These are phyloP conservation scores for Drosophila kikkawai DNA, from an alignment of 1,140 invertebrate species.

Conservation along the genomic window DNA sequence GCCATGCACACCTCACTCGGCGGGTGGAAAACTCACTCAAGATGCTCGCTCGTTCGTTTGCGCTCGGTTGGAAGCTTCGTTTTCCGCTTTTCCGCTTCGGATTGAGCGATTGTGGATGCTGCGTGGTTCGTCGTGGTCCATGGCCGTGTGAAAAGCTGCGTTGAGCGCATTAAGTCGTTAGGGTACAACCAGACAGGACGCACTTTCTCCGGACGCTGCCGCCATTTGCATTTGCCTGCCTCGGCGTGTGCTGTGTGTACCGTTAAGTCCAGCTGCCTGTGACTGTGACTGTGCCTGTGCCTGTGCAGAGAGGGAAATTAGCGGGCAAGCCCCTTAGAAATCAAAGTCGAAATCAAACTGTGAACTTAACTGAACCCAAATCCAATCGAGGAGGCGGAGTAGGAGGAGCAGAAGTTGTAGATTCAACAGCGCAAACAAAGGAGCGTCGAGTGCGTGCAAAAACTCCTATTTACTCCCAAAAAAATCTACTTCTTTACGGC, in stretches of 20 bases:
- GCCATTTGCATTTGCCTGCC: slow-evolving; percentile 60
- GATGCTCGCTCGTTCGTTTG: slow-evolving; percentile 8
- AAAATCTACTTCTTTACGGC: slow-evolving; percentile 41
- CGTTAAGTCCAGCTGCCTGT: slow-evolving; percentile 73
- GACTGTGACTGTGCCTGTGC: slow-evolving; percentile 8
- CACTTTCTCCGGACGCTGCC: slow-evolving; percentile 68
- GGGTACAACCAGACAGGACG: slow-evolving; percentile 84
- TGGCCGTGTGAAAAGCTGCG: slow-evolving; percentile 82
- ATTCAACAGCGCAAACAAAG: slow-evolving; percentile 29
- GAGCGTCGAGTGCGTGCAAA: slow-evolving; percentile 25
- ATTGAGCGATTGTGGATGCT: slow-evolving; percentile 39
- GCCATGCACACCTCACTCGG: not conserved
- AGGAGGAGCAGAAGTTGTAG: slow-evolving; percentile 4
- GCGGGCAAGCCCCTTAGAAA: slow-evolving; percentile 28
- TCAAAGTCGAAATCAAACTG: slow-evolving; percentile 12
- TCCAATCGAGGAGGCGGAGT: slow-evolving; percentile 15
- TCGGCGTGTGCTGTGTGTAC: slow-evolving; percentile 74
- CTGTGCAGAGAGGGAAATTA: slow-evolving; percentile 40
- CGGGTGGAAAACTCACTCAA: slow-evolving; percentile 18
- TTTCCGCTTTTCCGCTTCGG: slow-evolving; percentile 35
- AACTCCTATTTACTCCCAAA: slow-evolving; percentile 37
- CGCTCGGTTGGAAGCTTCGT: slow-evolving; percentile 48
- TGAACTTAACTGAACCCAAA: slow-evolving; percentile 18
- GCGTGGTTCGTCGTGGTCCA: slow-evolving; percentile 73
- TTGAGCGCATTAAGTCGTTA: slow-evolving; percentile 84